Evolutionary conservation across 2,113 vertebrate genomes (phyloP).

Genomic region (Apodemus sylvaticus): DNA sequence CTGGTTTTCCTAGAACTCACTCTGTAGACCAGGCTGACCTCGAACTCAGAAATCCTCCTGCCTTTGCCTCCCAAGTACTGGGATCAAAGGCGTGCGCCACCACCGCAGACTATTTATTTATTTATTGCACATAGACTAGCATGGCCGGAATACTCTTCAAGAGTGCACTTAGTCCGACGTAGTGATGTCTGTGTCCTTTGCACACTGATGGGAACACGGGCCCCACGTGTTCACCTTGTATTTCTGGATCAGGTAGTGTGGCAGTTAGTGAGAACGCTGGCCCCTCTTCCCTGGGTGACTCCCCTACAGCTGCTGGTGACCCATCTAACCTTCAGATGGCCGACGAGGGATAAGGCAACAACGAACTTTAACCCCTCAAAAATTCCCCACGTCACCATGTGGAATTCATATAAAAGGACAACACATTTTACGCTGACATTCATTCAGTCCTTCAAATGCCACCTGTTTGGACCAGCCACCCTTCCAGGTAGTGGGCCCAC

Average conservation of each 20-base stretch:
- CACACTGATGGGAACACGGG: neutral
- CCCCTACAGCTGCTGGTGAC: neutral
- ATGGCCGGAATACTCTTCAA: neutral
- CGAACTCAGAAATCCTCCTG: no score
- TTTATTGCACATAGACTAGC: neutral
- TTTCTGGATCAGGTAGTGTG: neutral
- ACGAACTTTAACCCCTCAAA: neutral
- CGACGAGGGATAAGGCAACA: neutral
- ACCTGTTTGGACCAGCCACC: neutral
- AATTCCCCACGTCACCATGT: neutral
- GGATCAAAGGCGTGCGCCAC: no score
- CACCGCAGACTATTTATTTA: no score
- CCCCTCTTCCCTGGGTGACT: neutral
- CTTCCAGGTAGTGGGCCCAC: neutral
- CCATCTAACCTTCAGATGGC: neutral
- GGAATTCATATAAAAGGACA: neutral
- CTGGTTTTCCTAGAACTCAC: no score
- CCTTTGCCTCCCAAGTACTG: no score
- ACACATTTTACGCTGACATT: neutral
- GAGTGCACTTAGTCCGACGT: no score
- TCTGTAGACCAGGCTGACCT: no score
- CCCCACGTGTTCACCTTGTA: neutral
- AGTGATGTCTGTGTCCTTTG: neutral
- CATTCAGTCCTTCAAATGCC: neutral
- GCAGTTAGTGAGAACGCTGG: neutral